Evolutionary conservation across 2,888 invertebrate genomes (phyloP).

Genomic region (Pseudanteris insignis): DNA sequence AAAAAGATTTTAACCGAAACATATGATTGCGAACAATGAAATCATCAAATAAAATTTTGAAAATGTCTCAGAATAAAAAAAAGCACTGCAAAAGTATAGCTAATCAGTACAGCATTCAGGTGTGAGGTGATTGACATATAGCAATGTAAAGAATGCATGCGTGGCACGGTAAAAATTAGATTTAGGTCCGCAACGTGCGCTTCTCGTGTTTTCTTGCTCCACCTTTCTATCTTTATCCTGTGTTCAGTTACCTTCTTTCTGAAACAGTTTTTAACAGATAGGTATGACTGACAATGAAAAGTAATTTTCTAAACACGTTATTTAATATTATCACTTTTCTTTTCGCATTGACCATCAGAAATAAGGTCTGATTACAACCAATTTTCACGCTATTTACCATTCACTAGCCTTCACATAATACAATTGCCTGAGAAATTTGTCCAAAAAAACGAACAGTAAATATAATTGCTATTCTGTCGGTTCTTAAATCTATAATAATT

Average conservation of each 20-base stretch:
- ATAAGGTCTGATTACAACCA: too few species aligned
- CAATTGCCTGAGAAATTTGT: too few species aligned
- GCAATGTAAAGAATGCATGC: slow-evolving; percentile 51
- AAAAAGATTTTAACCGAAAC: slow-evolving; percentile 1
- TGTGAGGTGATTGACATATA: slow-evolving; percentile 46
- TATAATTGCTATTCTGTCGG: too few species aligned
- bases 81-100: slow-evolving; percentile 2
- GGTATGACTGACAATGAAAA: slow-evolving; percentile 5
- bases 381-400: too few species aligned
- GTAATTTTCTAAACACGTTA: background rate
- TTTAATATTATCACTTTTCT: background rate
- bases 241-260: slow-evolving; percentile 27
- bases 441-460: too few species aligned
- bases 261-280: slow-evolving; percentile 10
- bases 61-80: too few species aligned
- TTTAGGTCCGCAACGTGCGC: slow-evolving; percentile 47
- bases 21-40: too few species aligned
- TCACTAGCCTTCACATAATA: too few species aligned
- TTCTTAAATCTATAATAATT: too few species aligned
- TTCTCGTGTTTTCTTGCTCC: slow-evolving; percentile 42
- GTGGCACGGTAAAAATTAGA: slow-evolving; percentile 59
- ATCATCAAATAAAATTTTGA: too few species aligned
- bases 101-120: slow-evolving; percentile 40
- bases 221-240: slow-evolving; percentile 38
- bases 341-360: background rate